Base-by-base conservation (phyloP, 2,888 invertebrate species). In the Diarsia dahlii region DNA sequence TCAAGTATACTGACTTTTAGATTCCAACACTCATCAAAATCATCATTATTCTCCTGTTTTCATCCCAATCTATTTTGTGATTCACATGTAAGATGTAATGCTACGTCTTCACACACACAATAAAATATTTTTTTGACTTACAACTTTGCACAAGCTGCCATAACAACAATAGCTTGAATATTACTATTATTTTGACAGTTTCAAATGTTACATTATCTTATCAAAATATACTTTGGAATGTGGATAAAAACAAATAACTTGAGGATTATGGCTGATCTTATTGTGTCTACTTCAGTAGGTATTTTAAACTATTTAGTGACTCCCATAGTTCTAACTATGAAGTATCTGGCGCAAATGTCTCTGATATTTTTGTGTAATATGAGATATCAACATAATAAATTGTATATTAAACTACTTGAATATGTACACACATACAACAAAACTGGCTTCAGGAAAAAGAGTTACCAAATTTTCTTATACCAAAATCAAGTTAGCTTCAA, bases 161-260 rank as follows among this genome's bases (percentile, higher is more conserved):
- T 48, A 45, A 46, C 18, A 50, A 48, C 6, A 0, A 50, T 8
- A 39, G 56, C 20, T 3, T 13, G 13, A 5, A 6, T 28, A 39
- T 5, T 39, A n/a, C 9, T 10, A 15, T 60, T 23, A 48, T 15
- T 62, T 76, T 62, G 18, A 60, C 62, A n/a, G 13, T 52, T 28
- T 52, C 18, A n/a, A 62, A 76, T 28, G 6, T 60, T 28, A 39
- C 18, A 28, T 28, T 50, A n/a, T 64, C 28, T 64, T 52, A 63
- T 18, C 28, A 50, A 63, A 39, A 20, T 4, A 56, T 45, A 60
- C 13, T 60, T 60, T 28, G 15, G 0, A 50, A 50, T 63, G 50
- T 52, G 64, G 13, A 76, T 76, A n/a, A 45, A 46, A 46, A 28
- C 28, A 50, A 76, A 50, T 28, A 60, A 48, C 15, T 48, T 12